These are phyloP conservation scores for Rhea pennata DNA, from an alignment of 2,113 vertebrate genomes.

Conservation along the genomic window DNA sequence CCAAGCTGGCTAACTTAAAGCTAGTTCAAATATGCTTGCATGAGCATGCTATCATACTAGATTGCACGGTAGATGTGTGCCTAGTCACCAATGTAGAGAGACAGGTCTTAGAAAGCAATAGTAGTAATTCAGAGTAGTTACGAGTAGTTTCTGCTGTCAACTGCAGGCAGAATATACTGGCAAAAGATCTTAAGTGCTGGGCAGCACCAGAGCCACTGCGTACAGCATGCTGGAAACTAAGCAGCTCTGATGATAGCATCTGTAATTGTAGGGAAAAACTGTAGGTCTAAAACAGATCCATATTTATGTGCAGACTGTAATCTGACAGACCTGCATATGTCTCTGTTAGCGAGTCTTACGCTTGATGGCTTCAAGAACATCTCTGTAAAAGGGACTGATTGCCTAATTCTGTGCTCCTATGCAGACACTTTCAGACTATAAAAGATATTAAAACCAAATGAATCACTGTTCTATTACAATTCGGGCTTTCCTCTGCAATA, in stretches of 20 bases:
- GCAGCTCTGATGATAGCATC: background rate
- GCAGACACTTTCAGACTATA: background rate
- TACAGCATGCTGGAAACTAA: background rate
- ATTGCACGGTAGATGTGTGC: background rate
- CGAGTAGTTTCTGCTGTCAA: background rate
- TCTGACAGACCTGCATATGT: background rate
- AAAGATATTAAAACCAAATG: background rate
- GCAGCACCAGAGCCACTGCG: background rate
- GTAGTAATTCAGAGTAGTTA: background rate
- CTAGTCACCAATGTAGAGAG: fast-evolving
- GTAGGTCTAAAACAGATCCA: background rate
- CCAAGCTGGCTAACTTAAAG: background rate
- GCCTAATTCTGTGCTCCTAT: too few relatives aligned
- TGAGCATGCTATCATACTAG: background rate
- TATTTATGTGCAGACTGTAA: fast-evolving
- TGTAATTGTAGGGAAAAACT: background rate
- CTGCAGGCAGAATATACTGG: background rate
- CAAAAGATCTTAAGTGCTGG: background rate
- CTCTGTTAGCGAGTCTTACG: background rate
- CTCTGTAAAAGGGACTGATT: background rate
- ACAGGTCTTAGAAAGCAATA: background rate
- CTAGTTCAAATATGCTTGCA: background rate
- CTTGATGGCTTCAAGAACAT: background rate
- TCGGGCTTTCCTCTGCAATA: background rate
- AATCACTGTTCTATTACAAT: background rate